Evolutionary conservation across 2,888 invertebrate species (phyloP).

Genomic region (Lycocerus yunnanus): DNA sequence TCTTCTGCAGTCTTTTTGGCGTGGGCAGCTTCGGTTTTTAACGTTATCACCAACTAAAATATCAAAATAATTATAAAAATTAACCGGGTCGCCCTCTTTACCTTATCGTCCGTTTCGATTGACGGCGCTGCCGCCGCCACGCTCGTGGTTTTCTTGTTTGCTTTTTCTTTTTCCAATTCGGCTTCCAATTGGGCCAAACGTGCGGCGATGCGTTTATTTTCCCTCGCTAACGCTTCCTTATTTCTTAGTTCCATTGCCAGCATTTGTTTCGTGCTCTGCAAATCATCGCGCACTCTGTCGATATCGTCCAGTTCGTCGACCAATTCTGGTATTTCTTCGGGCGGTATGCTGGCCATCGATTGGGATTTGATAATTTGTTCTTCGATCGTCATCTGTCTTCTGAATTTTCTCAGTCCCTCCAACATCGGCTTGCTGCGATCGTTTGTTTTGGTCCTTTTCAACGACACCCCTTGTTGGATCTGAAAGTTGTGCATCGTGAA

Average conservation of each 20-base stretch:
- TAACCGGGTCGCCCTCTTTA: conserved; percentile 26
- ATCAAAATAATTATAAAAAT: not conserved
- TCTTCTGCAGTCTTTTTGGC: conserved; percentile 80
- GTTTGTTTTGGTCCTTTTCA: conserved; percentile 79
- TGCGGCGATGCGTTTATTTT: conserved; percentile 81
- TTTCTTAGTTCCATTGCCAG: conserved; percentile 82
- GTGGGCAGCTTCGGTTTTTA: conserved; percentile 76
- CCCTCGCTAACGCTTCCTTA: conserved; percentile 77
- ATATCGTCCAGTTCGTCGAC: conserved; percentile 90
- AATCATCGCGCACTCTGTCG: conserved; percentile 86
- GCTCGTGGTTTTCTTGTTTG: conserved; percentile 25
- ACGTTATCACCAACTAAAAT: conserved; percentile 62
- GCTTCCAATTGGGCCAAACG: conserved; percentile 81
- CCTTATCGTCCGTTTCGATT: conserved; percentile 49
- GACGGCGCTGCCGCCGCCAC: conserved; percentile 27
- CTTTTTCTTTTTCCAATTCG: conserved; percentile 74
- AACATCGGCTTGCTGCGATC: conserved; percentile 86
- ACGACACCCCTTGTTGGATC: conserved; percentile 76
- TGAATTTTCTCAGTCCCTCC: conserved; percentile 83
- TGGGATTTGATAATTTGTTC: conserved; percentile 85
- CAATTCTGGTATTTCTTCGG: conserved; percentile 59
- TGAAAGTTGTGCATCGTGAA: conserved; percentile 47
- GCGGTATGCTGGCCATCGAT: conserved; percentile 65
- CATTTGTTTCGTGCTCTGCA: conserved; percentile 91
- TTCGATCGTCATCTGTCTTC: conserved; percentile 88